phyloP scores from a whole-genome alignment of 2,113 vertebrate genomes.

The Candoia aspera region DNA sequence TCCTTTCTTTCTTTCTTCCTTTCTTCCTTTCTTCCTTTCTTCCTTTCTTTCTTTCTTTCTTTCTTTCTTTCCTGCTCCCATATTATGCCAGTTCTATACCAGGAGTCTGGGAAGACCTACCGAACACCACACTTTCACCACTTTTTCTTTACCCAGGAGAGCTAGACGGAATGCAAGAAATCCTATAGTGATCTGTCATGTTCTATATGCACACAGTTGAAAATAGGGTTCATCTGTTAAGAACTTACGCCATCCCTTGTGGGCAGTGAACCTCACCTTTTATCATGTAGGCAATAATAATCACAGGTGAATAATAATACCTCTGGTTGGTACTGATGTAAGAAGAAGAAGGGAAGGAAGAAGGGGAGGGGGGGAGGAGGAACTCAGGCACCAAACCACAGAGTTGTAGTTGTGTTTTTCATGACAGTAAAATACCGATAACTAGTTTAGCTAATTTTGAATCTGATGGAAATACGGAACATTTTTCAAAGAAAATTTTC shows the following conservation, averaged over 20 bases:
- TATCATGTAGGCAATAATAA: neutral
- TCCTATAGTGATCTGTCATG: neutral
- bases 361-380: neutral
- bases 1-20: neutral
- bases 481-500: neutral
- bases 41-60: too few species aligned
- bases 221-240: neutral
- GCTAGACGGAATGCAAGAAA: neutral
- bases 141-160: neutral
- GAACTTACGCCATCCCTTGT: neutral
- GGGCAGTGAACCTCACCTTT: neutral
- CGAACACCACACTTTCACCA: neutral
- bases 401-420: too few species aligned
- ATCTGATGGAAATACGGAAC: neutral
- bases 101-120: neutral
- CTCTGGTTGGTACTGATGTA: neutral
- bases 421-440: neutral
- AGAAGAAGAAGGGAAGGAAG: neutral
- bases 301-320: neutral
- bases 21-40: neutral
- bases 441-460: neutral
- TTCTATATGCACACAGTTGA: neutral
- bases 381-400: neutral
- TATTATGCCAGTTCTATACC: neutral
- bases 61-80: too few species aligned